These are phyloP conservation scores for Agrotis exclamationis DNA, from an alignment of 2,888 invertebrate species.

Conservation along the genomic window DNA sequence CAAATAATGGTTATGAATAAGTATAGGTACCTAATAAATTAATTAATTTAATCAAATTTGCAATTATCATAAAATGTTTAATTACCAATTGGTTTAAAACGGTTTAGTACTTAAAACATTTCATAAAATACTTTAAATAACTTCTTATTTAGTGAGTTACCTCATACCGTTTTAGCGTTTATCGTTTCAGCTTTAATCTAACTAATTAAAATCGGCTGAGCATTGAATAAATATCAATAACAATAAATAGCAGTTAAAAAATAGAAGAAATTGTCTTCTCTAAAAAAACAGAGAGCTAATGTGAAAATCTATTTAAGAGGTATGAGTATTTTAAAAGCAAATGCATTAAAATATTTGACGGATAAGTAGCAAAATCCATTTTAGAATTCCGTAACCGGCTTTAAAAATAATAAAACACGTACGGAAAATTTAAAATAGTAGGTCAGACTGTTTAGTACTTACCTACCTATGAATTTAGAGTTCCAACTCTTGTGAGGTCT, in stretches of 20 bases:
- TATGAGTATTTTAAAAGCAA: conserved; percentile 31
- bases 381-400: conserved; percentile 10
- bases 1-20: conserved; percentile 38
- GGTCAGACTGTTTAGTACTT: conserved; percentile 46
- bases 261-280: conserved; percentile 11
- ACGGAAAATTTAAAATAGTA: conserved; percentile 21
- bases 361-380: conserved; percentile 33
- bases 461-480: conserved; percentile 21
- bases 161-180: conserved; percentile 14
- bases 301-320: conserved; percentile 10
- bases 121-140: conserved; percentile 28
- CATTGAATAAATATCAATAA: conserved; percentile 32
- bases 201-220: conserved; percentile 31
- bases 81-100: conserved; percentile 21
- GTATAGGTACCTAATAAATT: conserved; percentile 21
- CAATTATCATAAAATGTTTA: conserved; percentile 46
- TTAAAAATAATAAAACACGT: conserved; percentile 17
- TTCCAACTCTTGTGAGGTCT: conserved; percentile 81
- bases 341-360: conserved; percentile 48
- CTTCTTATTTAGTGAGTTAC: conserved; percentile 13
- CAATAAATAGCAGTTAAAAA: conserved; percentile 38
- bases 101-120: conserved; percentile 27
- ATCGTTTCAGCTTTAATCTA: conserved; percentile 12
- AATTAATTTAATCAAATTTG: conserved; percentile 34
- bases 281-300: conserved; percentile 12